phyloP scores from a whole-genome alignment of 92 coral and sea anemone genomes.

The Meandrina meandrites region DNA sequence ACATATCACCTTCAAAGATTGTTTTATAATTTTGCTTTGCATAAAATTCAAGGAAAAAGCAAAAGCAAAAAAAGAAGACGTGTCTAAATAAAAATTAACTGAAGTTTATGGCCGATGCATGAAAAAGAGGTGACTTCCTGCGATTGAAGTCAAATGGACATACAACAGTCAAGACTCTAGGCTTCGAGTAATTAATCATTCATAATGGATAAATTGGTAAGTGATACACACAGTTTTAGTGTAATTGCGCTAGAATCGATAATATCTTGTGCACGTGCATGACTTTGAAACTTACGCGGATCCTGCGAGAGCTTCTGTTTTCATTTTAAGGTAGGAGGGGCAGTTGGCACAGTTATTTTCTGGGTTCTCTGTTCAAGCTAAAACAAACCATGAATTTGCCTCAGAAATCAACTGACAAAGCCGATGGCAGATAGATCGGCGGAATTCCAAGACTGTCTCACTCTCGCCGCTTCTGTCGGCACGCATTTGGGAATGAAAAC shows the following conservation, averaged over 20 bases:
- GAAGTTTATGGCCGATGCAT: not conserved
- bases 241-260: not conserved
- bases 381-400: not conserved
- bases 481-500: constrained; percentile 48
- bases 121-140: not conserved
- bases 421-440: not conserved
- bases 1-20: too few species aligned
- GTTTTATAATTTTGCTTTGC: not conserved
- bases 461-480: constrained; percentile 34
- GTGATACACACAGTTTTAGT: not conserved
- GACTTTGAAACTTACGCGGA: not conserved
- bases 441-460: constrained; percentile 6
- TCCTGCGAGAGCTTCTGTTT: not conserved
- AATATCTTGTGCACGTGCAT: not conserved
- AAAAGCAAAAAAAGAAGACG: not conserved
- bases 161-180: not conserved
- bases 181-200: constrained; percentile 23
- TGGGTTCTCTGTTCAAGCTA: not conserved
- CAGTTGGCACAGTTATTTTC: too few species aligned
- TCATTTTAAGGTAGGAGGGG: too few species aligned
- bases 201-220: constrained; percentile 6
- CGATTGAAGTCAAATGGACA: not conserved
- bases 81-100: not conserved
- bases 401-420: not conserved
- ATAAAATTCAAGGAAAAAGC: not conserved